Evolutionary conservation across 2,797 vertebrate species (phyloP), one percentile per base, ranked within the genome.

Genomic region (Cuculus canorus): DNA sequence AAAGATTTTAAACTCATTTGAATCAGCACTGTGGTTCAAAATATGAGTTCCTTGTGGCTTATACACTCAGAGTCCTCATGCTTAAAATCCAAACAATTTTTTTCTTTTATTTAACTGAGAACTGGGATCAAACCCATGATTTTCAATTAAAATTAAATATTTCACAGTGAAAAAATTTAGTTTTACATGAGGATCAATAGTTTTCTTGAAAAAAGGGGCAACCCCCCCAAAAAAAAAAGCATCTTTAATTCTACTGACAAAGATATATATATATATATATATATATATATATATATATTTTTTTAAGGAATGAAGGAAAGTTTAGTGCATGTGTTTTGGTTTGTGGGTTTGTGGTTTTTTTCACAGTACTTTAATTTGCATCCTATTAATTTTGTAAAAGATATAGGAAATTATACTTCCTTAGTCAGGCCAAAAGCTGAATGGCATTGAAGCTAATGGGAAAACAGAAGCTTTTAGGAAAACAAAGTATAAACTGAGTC

Each of bases 71-170:
- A 48, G 2, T 3, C 6, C 14, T 78, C 12, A 28, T 19, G 8
- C 1, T 70, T 56, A 32, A 45, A 52, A 33, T 41, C 11, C 30
- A 91, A 64, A 57, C 12, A 43, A 0, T 30, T 48, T 1, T 1
- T 56, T 41, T 73, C 2, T 9, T 19, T 33, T 8, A 56, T 85
- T 54, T 59, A 45, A 24, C 11, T 35, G 27, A 24, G 13, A 52
- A 8, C 17, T 69, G 21, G 2, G 3, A n/a, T 3, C 2, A 86
- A 70, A 37, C 1, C 0, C 5, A 54, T 4, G 2, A 35, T 35
- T 80, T 88, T 47, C 15, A 72, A 64, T 5, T 69, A 25, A 79
- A 52, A 5, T 23, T 69, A 69, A 6, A 33, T 65, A 69, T 33
- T 81, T 70, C 27, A 47, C 1, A 8, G 2, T 22, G 6, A 8